Base-by-base conservation (phyloP, 2,888 invertebrate genomes). In the Troides oblongomaculatus region DNA sequence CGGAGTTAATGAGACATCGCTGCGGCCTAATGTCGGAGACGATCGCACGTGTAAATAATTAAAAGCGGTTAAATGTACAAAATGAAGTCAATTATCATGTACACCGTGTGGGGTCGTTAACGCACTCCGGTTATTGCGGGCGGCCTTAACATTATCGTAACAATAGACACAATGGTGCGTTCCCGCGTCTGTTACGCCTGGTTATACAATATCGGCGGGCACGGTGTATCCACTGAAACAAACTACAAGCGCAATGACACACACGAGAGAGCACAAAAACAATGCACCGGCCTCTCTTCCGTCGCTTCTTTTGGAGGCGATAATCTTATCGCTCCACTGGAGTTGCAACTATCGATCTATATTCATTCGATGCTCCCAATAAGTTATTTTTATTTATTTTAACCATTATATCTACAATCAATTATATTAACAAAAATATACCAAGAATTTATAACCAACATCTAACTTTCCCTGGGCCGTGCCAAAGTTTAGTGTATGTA, bases 71-170 rank as follows among this genome's bases (percentile, higher is more conserved):
- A 63, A 63, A 63, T 56, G 67, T 39, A 71, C 70, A 64, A 64
- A 67, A 67, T 63, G 66, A 30, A 66, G 66, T 61, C 70, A 67
- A 71, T 71, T 71, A 67, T 64, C 46, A 30, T 46, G 12, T 62
- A 62, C 67, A 67, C 57, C 60, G 66, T 60, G 10, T 62, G 36
- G 59, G 59, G 66, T 70, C 67, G 67, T 71, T 67, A 67, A 30
- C 60, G 53, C 56, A 57, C 66, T 62, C 63, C 53, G 62, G 66
- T 86, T 86, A 86, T 87, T 82, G 76, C 80, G 72, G 78, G 78
- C 83, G 89, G 86, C 89, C 90, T 89, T 89, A 89, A 88, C 89
- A 89, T 89, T 88, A 88, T 81, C 81, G 81, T 77, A 85, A 90
- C 90, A 90, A 90, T 90, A 81, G 82, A 79, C 76, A 89, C 90